phyloP scores from a whole-genome alignment of 2,888 invertebrate species.

The Orthonevra nobilis region DNA sequence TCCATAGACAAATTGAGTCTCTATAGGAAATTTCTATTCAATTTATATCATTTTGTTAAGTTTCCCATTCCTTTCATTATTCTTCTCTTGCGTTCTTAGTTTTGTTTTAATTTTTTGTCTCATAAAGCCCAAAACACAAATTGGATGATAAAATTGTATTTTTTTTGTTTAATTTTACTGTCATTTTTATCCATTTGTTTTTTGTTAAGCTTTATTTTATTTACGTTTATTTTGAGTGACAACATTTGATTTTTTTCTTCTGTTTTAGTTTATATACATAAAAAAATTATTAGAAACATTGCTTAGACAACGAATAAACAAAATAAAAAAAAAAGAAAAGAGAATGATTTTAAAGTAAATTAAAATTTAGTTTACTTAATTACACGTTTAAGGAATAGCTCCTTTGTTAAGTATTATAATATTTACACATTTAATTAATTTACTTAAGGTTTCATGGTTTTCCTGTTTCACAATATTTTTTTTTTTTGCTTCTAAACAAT shows the following conservation, averaged over 20 bases:
- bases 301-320: conserved; percentile 33
- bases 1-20: conserved; percentile 69
- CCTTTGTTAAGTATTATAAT: conserved; percentile 43
- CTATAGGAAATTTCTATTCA: conserved; percentile 55
- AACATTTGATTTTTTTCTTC: conserved; percentile 32
- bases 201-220: conserved; percentile 23
- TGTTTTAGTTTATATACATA: conserved; percentile 48
- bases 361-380: conserved; percentile 59
- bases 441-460: conserved; percentile 4
- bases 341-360: no score
- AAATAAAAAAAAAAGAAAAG: conserved; percentile 29
- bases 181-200: conserved; percentile 17
- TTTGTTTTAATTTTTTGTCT: conserved; percentile 60
- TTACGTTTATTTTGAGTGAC: conserved; percentile 58
- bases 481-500: conserved; percentile 46
- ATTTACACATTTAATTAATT: conserved; percentile 53
- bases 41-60: conserved; percentile 23
- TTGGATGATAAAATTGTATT: background rate
- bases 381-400: conserved; percentile 51
- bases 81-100: background rate
- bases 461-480: conserved; percentile 15
- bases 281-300: conserved; percentile 49
- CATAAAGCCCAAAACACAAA: conserved; percentile 47
- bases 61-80: conserved; percentile 14
- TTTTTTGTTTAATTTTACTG: conserved; percentile 7